These are phyloP conservation scores for Ophonus ardosiacus DNA, from an alignment of 2,888 invertebrate species.

Conservation along the genomic window DNA sequence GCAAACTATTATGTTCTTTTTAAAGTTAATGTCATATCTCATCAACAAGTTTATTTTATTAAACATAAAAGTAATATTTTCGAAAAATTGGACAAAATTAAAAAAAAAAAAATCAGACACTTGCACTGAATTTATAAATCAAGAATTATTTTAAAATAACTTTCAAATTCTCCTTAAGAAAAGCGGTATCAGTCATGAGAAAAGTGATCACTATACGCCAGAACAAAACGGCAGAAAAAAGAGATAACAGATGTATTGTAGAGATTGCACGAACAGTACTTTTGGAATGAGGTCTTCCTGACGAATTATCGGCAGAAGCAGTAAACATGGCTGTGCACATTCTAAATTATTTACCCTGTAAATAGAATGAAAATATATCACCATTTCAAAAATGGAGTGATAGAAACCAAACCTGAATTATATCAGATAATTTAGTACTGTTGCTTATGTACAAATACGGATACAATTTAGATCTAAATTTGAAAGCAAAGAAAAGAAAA, in stretches of 20 bases:
- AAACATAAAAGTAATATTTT: too few relatives aligned
- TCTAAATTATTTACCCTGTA: constrained; percentile 66
- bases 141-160: too few relatives aligned
- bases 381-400: background rate
- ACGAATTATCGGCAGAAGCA: constrained; percentile 71
- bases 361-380: background rate
- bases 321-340: constrained; percentile 68
- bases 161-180: too few relatives aligned
- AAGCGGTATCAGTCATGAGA: too few relatives aligned
- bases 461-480: background rate
- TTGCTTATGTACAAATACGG: background rate
- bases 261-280: constrained; percentile 70
- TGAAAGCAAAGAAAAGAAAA: background rate
- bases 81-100: too few relatives aligned
- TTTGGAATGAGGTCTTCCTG: constrained; percentile 66
- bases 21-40: too few relatives aligned
- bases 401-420: background rate
- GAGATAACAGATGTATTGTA: constrained; percentile 69
- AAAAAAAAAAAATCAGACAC: too few relatives aligned
- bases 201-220: constrained; percentile 64
- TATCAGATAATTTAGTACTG: background rate
- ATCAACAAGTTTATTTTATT: too few relatives aligned
- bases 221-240: constrained; percentile 69
- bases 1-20: too few relatives aligned
- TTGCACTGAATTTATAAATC: too few relatives aligned